Evolutionary conservation across 92 coral and sea anemone species (phyloP).

Genomic region (Pocillopora meandrina): DNA sequence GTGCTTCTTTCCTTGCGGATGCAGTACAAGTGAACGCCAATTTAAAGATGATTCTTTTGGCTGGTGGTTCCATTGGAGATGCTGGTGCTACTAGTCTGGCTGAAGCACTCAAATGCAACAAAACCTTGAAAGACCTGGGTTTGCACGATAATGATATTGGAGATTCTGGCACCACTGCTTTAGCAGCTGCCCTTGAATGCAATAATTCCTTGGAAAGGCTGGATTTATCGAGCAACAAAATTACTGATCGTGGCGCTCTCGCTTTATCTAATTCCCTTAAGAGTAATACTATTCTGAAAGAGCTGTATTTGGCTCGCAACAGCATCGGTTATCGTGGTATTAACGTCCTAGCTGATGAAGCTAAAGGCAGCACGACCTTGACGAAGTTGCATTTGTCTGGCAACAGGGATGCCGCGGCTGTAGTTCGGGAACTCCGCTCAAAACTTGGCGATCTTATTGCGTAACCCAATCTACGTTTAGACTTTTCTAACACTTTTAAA

Average conservation of each 20-base stretch:
- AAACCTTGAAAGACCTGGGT: not conserved
- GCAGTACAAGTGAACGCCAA: slow-evolving; percentile 4
- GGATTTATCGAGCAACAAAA: not conserved
- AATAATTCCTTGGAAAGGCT: not conserved
- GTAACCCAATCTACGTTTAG: no score
- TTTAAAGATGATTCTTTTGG: not conserved
- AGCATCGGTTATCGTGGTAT: not conserved
- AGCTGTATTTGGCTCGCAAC: not conserved
- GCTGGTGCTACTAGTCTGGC: not conserved
- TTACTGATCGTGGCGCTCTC: not conserved
- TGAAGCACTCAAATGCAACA: not conserved
- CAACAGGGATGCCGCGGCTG: slow-evolving; percentile 10
- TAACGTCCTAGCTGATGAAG: not conserved
- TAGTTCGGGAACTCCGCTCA: not conserved
- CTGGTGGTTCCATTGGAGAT: not conserved
- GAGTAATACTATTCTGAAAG: not conserved
- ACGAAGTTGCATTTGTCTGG: slow-evolving; percentile 3
- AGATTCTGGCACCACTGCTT: not conserved
- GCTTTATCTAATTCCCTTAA: not conserved
- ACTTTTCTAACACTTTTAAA: no score
- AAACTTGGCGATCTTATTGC: no score
- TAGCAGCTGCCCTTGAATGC: not conserved
- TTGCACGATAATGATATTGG: slow-evolving; percentile 13
- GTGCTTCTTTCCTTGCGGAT: not conserved
- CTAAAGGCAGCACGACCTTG: not conserved